Base-by-base conservation (phyloP, 64 coral and sea anemone species). In the Porites lutea region DNA sequence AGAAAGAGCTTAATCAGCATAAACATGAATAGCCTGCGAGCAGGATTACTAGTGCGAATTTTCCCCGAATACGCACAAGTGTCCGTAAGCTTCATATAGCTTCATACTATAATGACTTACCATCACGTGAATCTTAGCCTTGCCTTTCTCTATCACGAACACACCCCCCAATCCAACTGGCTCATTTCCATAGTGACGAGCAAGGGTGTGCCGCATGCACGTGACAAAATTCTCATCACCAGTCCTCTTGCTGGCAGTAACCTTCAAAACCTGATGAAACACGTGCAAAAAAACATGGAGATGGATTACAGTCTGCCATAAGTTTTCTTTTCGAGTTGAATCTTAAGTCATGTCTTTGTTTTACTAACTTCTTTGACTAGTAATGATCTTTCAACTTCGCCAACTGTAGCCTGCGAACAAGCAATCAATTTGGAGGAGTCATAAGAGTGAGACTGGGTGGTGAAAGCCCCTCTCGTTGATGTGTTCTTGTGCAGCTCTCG, bases 111-210 rank as follows among this genome's bases (percentile, higher is more conserved):
- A 72, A 57, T 20, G 4, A 78, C 59, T 85, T 85, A 99, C 97
- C 97, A 99, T 99, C 67, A 99, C 61, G 61, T 99, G 97, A 49
- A 99, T 88, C 52, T 99, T 99, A 45, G 97, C 94, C 79, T 99
- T 93, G 50, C 97, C 97, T 62, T 90, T 96, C 72, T 93, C 88
- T 58, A 99, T 99, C 23, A 87, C 49, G 72, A 99, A 99, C n/a
- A 94, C 92, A 45, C 97, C 97, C 79, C 97, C 97, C 49, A 99
- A 72, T 19, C 97, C 97, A 27, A 99, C 85, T 20, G 86, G 80
- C 10, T 88, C 80, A 64, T 83, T 88, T 83, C 92, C 94, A 92
- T 96, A 99, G 72, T 43, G 72, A 92, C 65, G 46, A 72, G 88
- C 97, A 18, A 99, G 87, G 70, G 88, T 50, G 55, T 79, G 89